These are phyloP conservation scores for Hypomecis atomaria DNA, from an alignment of 2,888 invertebrate species.

Conservation along the genomic window DNA sequence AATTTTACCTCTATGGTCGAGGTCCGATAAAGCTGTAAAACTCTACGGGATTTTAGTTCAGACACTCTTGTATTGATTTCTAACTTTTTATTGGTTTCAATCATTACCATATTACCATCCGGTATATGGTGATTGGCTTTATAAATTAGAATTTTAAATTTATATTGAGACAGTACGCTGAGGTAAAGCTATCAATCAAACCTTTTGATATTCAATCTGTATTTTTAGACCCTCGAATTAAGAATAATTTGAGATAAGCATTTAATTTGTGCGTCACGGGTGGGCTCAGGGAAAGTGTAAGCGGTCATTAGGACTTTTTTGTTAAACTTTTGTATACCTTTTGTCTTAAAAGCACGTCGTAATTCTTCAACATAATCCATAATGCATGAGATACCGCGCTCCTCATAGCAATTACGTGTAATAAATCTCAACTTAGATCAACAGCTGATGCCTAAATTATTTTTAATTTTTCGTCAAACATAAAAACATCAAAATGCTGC, in stretches of 20 bases:
- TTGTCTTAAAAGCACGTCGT: conserved; percentile 74
- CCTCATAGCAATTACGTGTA: conserved; percentile 80
- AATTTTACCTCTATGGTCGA: too few relatives aligned
- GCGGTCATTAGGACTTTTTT: conserved; percentile 78
- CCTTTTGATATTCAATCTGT: conserved; percentile 78
- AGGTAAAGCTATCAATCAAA: conserved; percentile 77
- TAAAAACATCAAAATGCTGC: conserved; percentile 25
- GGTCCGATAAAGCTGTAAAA: conserved; percentile 38
- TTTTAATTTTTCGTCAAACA: conserved; percentile 39
- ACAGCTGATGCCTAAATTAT: conserved; percentile 69
- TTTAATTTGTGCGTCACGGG: conserved; percentile 81
- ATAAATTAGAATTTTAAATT: conserved; percentile 61
- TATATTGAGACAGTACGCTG: conserved; percentile 56
- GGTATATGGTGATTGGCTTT: conserved; percentile 58
- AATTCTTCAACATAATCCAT: conserved; percentile 77
- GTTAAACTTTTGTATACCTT: conserved; percentile 66
- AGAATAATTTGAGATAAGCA: conserved; percentile 82
- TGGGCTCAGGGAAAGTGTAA: conserved; percentile 77
- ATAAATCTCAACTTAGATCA: conserved; percentile 80
- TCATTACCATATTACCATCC: conserved; percentile 40
- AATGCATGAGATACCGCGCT: conserved; percentile 75
- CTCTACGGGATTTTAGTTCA: conserved; percentile 29
- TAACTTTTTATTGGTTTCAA: conserved; percentile 44
- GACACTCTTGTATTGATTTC: conserved; percentile 41
- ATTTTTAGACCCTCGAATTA: conserved; percentile 80